Evolutionary conservation across 1,140 invertebrate genomes (phyloP).

Genomic region (Drosophila rhopaloa): DNA sequence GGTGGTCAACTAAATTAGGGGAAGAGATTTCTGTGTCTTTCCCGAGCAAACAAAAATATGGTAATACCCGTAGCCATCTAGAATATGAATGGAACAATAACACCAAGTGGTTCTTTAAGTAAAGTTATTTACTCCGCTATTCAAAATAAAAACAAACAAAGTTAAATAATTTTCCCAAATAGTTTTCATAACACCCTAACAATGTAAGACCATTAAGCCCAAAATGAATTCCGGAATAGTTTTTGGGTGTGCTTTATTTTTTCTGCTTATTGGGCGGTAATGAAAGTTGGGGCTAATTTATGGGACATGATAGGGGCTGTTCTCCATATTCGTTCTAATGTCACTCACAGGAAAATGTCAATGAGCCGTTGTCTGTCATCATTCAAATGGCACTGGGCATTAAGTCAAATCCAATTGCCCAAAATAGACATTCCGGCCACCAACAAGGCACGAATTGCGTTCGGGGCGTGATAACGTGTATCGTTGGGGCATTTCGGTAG

Average conservation of each 20-base stretch:
- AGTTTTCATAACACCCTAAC: not conserved
- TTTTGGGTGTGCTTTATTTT: not conserved
- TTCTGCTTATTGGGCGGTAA: conserved; percentile 12
- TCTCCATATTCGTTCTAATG: conserved; percentile 15
- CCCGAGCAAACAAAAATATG: too few relatives aligned
- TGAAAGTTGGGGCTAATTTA: conserved; percentile 32
- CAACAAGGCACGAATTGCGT: conserved; percentile 27
- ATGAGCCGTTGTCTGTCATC: conserved; percentile 47
- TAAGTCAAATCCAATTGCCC: conserved; percentile 52
- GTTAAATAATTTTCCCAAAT: not conserved
- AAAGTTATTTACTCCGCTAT: too few relatives aligned
- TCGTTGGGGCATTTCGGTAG: conserved; percentile 32
- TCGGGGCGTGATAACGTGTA: conserved; percentile 20
- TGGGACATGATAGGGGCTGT: conserved; percentile 12
- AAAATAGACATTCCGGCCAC: conserved; percentile 32
- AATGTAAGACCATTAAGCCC: not conserved
- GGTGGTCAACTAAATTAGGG: too few relatives aligned
- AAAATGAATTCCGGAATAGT: not conserved
- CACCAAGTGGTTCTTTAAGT: too few relatives aligned
- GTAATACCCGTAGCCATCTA: too few relatives aligned
- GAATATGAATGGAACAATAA: too few relatives aligned
- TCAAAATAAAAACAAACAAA: too few relatives aligned
- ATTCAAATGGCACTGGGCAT: conserved; percentile 54
- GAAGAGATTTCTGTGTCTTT: too few relatives aligned
- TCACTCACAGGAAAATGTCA: conserved; percentile 40